Conservation (phyloP, 2,113 vertebrate genomes). For the Indri indri region DNA sequence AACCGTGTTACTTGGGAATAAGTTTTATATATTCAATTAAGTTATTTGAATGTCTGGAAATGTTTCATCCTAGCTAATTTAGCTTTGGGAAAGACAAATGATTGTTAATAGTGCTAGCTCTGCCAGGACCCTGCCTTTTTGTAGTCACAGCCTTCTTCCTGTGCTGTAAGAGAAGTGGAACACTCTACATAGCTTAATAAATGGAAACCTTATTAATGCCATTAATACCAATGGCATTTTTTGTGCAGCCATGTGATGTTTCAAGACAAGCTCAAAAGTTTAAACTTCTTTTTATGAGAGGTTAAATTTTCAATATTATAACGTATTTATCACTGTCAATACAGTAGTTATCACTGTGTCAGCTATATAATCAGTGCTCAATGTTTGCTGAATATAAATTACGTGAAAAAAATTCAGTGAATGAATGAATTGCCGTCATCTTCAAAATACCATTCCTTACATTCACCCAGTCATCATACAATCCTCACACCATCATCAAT, state of each 20-base stretch:
- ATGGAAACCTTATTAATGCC: no score
- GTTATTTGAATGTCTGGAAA: neutral
- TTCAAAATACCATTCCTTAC: neutral
- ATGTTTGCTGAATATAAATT: neutral
- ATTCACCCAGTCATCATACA: neutral
- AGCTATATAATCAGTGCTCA: neutral
- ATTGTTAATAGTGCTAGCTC: neutral
- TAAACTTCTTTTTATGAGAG: neutral
- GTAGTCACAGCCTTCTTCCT: neutral
- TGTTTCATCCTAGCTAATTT: neutral
- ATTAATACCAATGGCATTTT: neutral
- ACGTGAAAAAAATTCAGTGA: neutral
- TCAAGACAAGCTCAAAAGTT: neutral
- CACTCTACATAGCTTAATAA: neutral
- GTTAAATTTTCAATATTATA: neutral
- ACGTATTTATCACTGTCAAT: neutral
- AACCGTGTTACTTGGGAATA: neutral
- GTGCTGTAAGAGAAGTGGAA: neutral
- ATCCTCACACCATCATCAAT: neutral
- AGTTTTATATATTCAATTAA: neutral
- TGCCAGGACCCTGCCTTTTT: neutral
- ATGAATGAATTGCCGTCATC: neutral
- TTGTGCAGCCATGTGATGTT: neutral
- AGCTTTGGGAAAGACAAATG: neutral
- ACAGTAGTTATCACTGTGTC: fast-evolving